phyloP scores from a whole-genome alignment of 2,888 invertebrate species.

The Lasioglossum pauxillum region DNA sequence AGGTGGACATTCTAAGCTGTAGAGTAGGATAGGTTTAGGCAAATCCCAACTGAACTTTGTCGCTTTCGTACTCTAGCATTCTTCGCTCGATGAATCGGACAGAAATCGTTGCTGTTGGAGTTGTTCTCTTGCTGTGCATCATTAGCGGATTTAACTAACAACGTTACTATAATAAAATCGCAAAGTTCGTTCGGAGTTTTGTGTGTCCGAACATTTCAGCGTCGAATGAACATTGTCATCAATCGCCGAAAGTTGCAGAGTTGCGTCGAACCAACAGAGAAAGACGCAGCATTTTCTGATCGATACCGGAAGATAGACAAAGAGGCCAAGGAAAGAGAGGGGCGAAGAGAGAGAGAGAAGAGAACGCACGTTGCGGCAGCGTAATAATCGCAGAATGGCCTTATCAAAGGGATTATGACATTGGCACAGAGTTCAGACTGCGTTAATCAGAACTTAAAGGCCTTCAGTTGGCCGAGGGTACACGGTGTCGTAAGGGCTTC shows the following conservation, averaged over 20 bases:
- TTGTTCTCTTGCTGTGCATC: neutral
- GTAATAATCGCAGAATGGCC: constrained; percentile 75
- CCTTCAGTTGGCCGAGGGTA: constrained; percentile 71
- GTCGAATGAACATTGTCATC: neutral
- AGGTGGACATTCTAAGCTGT: neutral
- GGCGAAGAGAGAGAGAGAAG: neutral
- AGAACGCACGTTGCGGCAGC: constrained; percentile 39
- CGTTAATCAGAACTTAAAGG: constrained; percentile 81
- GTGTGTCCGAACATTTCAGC: neutral
- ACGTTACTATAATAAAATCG: neutral
- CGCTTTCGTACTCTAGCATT: neutral
- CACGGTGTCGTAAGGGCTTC: constrained; percentile 77
- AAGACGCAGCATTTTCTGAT: neutral
- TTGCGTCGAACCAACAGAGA: neutral
- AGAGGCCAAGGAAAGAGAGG: neutral
- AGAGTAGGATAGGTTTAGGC: neutral
- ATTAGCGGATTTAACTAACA: no score
- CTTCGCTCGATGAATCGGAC: neutral
- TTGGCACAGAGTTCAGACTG: constrained; percentile 72
- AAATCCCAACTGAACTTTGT: neutral
- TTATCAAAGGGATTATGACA: constrained; percentile 79
- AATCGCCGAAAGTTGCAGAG: neutral
- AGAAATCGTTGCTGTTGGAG: neutral
- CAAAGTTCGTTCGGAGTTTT: neutral
- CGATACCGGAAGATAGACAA: neutral